Evolutionary conservation across 1,140 invertebrate genomes (phyloP).

Genomic region (Neuroterus valhalla): DNA sequence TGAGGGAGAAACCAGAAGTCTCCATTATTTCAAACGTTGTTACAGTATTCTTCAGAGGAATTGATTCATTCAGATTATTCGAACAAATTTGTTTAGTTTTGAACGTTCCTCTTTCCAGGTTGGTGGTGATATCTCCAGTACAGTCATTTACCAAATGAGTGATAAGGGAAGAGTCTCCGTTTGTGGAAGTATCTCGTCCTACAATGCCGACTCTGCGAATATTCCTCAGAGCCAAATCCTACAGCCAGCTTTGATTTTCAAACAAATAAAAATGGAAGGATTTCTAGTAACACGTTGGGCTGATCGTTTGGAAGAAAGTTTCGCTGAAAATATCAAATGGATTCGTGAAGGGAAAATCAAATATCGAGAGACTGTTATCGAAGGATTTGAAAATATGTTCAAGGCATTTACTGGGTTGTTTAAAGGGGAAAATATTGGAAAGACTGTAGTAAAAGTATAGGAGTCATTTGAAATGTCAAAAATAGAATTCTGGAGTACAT

Average conservation of each 20-base stretch:
- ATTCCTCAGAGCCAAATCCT: conserved; percentile 70
- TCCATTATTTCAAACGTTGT: no score
- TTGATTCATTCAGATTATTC: neutral
- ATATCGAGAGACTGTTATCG: conserved; percentile 77
- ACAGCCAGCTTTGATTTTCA: conserved; percentile 74
- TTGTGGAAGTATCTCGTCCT: conserved; percentile 80
- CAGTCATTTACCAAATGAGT: conserved; percentile 80
- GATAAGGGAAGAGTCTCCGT: conserved; percentile 78
- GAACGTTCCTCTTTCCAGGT: conserved; percentile 71
- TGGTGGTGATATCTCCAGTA: conserved; percentile 80
- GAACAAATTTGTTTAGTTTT: conserved; percentile 42
- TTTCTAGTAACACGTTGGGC: conserved; percentile 76
- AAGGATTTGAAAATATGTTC: conserved; percentile 81
- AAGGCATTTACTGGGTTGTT: conserved; percentile 80
- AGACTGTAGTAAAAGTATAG: conserved; percentile 78
- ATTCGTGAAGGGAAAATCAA: conserved; percentile 78
- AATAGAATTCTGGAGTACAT: neutral
- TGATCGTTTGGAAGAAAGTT: conserved; percentile 75
- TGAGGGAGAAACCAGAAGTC: no score
- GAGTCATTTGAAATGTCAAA: conserved; percentile 26
- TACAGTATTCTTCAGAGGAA: no score
- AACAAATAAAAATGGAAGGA: conserved; percentile 79
- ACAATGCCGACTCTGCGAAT: conserved; percentile 56
- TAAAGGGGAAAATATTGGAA: conserved; percentile 79
- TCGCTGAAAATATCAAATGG: conserved; percentile 77